Evolutionary conservation across 2,888 invertebrate genomes (phyloP), one percentile per base, ranked within the genome.

Genomic region (Chydorus sphaericus): DNA sequence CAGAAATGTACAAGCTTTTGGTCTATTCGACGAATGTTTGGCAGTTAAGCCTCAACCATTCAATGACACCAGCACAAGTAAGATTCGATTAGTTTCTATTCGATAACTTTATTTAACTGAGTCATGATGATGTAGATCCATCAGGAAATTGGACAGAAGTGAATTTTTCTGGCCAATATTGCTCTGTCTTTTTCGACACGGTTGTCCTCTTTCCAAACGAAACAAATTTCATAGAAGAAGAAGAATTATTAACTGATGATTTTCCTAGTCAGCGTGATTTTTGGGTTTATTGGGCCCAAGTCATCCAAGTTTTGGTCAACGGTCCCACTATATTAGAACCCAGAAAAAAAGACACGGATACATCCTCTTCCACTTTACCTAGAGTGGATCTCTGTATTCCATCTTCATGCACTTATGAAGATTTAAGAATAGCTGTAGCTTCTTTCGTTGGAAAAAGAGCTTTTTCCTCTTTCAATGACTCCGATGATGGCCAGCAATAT

Each of bases 11-110:
- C 57, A 59, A 20, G 52, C 55, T 30, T 33, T 58, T 16, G 60
- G 60, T n/a, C 51, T 48, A 18, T 59, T 53, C 28, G 50, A 51
- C 31, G 57, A 60, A 48, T 60, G 59, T 29, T 14, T 59, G 18
- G 48, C 50, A 8, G 18, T 29, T 11, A 18, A n/a, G n/a, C n/a
- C n/a, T n/a, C n/a, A n/a, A n/a, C n/a, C n/a, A n/a, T n/a, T n/a
- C n/a, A n/a, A n/a, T n/a, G n/a, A n/a, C n/a, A n/a, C n/a, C n/a
- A n/a, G n/a, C n/a, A n/a, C n/a, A n/a, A n/a, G n/a, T n/a, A n/a
- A n/a, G n/a, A n/a, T n/a, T n/a, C n/a, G n/a, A n/a, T n/a, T n/a
- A n/a, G n/a, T n/a, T n/a, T n/a, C n/a, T n/a, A n/a, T n/a, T n/a
- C n/a, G n/a, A n/a, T n/a, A n/a, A n/a, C n/a, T n/a, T n/a, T n/a